Conservation (phyloP, 2,113 vertebrate genomes). For the Capreolus pygargus region DNA sequence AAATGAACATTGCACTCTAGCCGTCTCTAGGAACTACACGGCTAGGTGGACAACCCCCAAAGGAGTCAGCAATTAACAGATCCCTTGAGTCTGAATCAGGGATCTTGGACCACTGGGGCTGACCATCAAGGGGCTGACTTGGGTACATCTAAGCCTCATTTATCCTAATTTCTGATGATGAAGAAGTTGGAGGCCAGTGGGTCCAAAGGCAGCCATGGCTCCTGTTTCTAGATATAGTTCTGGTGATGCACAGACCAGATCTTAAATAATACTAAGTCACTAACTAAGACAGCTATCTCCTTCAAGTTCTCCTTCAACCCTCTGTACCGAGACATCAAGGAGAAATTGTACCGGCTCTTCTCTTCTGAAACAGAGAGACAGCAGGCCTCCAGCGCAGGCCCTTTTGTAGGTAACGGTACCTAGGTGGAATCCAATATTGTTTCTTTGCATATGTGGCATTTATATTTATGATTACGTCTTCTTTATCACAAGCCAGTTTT, state of each 20-base stretch:
- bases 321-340: background rate
- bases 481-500: background rate
- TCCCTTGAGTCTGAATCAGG: background rate
- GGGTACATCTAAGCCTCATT: background rate
- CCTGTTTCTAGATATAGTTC: background rate
- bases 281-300: background rate
- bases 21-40: background rate
- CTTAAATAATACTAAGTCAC: rapidly evolving
- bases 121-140: background rate
- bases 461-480: background rate
- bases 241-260: background rate
- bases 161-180: background rate
- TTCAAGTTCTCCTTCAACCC: background rate
- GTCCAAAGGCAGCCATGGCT: background rate
- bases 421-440: background rate
- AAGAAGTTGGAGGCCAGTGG: background rate
- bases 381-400: background rate
- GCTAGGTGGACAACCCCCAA: background rate
- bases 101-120: background rate
- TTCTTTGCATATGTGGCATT: background rate
- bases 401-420: background rate
- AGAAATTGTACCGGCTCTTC: background rate
- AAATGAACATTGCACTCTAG: background rate
- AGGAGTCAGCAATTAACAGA: background rate
- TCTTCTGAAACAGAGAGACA: background rate